phyloP scores from a whole-genome alignment of 1,140 invertebrate genomes.

The Atta cephalotes region DNA sequence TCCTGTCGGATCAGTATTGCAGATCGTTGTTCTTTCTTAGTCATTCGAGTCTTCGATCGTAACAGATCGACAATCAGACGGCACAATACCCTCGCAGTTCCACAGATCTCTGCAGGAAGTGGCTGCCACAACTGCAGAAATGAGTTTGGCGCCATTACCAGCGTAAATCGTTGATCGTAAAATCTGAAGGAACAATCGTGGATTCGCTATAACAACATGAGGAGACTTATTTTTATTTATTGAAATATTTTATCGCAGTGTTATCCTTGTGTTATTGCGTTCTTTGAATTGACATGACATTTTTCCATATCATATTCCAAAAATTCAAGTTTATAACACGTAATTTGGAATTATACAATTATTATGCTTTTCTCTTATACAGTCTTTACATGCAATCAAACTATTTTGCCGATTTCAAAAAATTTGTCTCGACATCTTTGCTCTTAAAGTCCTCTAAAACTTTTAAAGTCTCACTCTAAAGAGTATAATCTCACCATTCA shows the following conservation, averaged over 20 bases:
- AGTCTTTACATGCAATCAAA: too few relatives aligned
- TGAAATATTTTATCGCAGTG: constrained; percentile 17
- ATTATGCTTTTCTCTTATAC: too few relatives aligned
- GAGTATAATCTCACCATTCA: too few relatives aligned
- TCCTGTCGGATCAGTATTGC: constrained; percentile 23
- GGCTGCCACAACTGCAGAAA: neutral
- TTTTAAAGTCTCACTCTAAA: too few relatives aligned
- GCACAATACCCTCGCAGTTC: neutral
- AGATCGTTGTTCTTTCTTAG: neutral
- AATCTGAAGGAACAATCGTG: constrained; percentile 25
- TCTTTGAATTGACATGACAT: neutral
- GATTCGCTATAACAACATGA: constrained; percentile 18
- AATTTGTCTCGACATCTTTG: too few relatives aligned
- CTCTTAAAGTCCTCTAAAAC: too few relatives aligned
- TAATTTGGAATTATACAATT: neutral
- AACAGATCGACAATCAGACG: neutral
- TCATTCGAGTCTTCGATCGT: constrained; percentile 24
- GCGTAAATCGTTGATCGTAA: constrained; percentile 31
- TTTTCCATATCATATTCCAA: constrained; percentile 2
- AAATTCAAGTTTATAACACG: constrained; percentile 9
- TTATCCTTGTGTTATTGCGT: neutral
- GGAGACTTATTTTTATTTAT: constrained; percentile 35
- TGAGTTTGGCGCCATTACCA: constrained; percentile 5
- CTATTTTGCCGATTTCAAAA: too few relatives aligned
- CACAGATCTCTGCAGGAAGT: constrained; percentile 21